Conservation (phyloP, 2,888 invertebrate species). For the Acanthosepion lycidas region DNA sequence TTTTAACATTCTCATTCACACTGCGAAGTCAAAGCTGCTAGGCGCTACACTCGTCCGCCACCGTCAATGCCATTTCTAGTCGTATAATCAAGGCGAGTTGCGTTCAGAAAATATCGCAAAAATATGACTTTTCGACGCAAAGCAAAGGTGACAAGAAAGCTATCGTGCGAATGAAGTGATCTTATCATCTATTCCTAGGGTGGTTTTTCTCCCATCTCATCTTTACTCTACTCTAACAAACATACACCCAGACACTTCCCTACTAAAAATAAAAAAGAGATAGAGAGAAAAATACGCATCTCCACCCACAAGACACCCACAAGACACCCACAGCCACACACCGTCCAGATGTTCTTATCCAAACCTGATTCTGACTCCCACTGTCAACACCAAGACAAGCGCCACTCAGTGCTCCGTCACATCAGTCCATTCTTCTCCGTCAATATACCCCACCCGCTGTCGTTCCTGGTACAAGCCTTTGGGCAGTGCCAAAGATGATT, state of each 20-base stretch:
- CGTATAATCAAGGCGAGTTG: neutral
- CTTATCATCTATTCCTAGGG: neutral
- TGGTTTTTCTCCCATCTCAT: neutral
- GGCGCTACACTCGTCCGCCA: neutral
- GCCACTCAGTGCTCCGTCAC: constrained; percentile 3
- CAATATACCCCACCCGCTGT: neutral
- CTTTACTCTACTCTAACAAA: neutral
- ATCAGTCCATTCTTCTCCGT: neutral
- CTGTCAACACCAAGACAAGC: neutral
- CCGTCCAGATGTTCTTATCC: neutral
- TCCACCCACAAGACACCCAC: neutral
- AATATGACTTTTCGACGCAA: constrained; percentile 1
- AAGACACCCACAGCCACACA: neutral
- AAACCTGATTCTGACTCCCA: neutral
- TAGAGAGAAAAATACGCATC: neutral
- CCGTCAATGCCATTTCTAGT: neutral
- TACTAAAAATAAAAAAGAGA: neutral
- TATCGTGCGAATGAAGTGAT: neutral
- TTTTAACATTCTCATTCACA: neutral
- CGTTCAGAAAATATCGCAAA: neutral
- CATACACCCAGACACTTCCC: neutral
- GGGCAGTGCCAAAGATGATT: constrained; percentile 22
- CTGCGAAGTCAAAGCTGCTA: neutral
- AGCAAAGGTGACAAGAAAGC: neutral
- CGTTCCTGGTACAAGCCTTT: neutral